Percentiles rank a stretch among this genome's conserved stretches.
phyloP scores from a whole-genome alignment of 2,888 invertebrate genomes.

The Ochropleura plecta region DNA sequence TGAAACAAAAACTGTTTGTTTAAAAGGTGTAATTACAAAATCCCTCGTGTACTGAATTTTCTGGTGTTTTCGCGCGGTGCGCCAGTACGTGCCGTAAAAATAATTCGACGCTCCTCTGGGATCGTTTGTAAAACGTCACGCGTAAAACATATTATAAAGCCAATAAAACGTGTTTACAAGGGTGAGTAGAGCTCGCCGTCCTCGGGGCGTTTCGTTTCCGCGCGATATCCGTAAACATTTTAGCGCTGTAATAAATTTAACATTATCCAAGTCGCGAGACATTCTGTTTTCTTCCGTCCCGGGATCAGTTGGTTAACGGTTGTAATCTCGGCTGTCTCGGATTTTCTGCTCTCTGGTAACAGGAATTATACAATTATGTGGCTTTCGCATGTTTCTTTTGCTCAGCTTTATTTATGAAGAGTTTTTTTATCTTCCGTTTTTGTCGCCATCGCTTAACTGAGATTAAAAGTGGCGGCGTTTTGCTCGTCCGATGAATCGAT shows the following conservation, averaged over 20 bases:
- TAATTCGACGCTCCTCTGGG: slow-evolving; percentile 89
- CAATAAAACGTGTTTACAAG: slow-evolving; percentile 91
- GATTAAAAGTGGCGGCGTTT: slow-evolving; percentile 39
- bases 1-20: slow-evolving; percentile 83
- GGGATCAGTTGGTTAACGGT: slow-evolving; percentile 90
- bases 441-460: slow-evolving; percentile 37
- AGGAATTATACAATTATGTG: slow-evolving; percentile 87
- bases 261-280: slow-evolving; percentile 89
- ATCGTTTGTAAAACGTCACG: slow-evolving; percentile 91
- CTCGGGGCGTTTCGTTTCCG: slow-evolving; percentile 81
- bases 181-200: slow-evolving; percentile 87
- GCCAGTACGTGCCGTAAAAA: slow-evolving; percentile 89
- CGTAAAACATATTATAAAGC: slow-evolving; percentile 91
- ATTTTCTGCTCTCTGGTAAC: slow-evolving; percentile 83
- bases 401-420: slow-evolving; percentile 74
- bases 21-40: slow-evolving; percentile 88
- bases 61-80: slow-evolving; percentile 84
- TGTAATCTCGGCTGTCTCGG: slow-evolving; percentile 88
- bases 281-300: slow-evolving; percentile 88
- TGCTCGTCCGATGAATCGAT: slow-evolving; percentile 1
- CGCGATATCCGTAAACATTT: slow-evolving; percentile 90
- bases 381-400: slow-evolving; percentile 77
- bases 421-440: slow-evolving; percentile 44
- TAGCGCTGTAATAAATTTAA: slow-evolving; percentile 90
- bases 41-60: slow-evolving; percentile 86